Evolutionary conservation across 2,888 invertebrate genomes (phyloP).

Genomic region (Sminthurinus aureus): DNA sequence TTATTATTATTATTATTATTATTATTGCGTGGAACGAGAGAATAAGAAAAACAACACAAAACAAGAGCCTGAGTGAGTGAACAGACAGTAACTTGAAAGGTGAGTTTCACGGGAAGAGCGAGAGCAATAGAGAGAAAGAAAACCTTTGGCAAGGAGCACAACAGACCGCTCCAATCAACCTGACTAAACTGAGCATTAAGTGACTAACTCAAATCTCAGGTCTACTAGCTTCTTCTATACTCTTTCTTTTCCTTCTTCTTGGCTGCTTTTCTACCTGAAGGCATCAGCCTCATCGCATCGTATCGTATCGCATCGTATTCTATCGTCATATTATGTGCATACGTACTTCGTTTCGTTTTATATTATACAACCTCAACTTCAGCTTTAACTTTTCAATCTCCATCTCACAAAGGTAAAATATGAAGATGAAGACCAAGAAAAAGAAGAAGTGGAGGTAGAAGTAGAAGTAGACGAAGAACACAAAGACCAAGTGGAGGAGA

Average conservation of each 20-base stretch:
- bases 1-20: too few relatives aligned
- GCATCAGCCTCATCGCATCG: constrained; percentile 9
- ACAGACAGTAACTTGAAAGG: constrained; percentile 23
- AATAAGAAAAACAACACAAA: background rate
- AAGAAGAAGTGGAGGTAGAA: background rate
- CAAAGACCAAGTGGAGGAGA: background rate
- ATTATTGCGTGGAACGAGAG: background rate
- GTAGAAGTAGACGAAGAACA: background rate
- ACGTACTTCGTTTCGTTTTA: too few relatives aligned
- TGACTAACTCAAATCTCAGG: constrained; percentile 38
- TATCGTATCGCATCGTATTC: background rate
- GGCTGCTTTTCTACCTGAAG: background rate
- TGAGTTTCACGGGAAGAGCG: constrained; percentile 17
- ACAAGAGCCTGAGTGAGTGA: background rate
- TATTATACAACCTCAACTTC: background rate
- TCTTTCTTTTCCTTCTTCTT: constrained; percentile 10
- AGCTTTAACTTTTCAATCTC: background rate
- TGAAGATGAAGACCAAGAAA: background rate
- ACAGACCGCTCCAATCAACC: constrained; percentile 38
- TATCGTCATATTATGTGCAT: too few relatives aligned
- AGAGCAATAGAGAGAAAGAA: too few relatives aligned
- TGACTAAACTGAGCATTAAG: constrained; percentile 35
- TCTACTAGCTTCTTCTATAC: constrained; percentile 9
- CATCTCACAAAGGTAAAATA: background rate
- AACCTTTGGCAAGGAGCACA: constrained; percentile 30